These are phyloP conservation scores for Macaca nemestrina DNA, from an alignment of 2,113 vertebrate genomes.

Conservation along the genomic window DNA sequence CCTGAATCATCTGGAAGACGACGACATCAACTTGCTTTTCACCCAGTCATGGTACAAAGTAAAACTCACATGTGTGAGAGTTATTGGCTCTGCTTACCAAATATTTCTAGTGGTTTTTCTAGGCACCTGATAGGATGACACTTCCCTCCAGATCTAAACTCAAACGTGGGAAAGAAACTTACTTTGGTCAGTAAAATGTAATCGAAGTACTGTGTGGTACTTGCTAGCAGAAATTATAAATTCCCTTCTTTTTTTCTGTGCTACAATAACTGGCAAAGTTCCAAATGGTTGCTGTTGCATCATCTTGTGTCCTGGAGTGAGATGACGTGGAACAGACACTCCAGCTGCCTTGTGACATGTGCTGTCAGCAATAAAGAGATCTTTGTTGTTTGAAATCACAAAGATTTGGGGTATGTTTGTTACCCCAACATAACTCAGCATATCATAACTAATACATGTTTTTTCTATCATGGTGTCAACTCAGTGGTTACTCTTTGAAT, in stretches of 20 bases:
- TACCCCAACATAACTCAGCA: background rate
- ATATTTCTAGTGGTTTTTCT: background rate
- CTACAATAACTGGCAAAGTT: background rate
- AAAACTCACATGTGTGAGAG: background rate
- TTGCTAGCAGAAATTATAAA: background rate
- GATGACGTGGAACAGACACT: background rate
- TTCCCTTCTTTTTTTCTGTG: background rate
- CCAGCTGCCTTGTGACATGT: background rate
- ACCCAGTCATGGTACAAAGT: background rate
- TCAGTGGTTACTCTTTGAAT: background rate
- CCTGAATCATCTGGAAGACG: background rate
- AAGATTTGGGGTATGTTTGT: background rate
- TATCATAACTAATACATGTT: background rate
- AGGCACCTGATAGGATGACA: background rate
- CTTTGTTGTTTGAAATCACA: conserved; percentile 14
- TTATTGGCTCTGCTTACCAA: background rate
- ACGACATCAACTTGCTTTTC: background rate
- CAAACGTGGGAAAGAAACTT: background rate
- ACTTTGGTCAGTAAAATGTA: background rate
- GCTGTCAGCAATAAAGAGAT: background rate
- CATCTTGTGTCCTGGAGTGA: background rate
- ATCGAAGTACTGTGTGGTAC: background rate
- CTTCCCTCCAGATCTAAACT: background rate
- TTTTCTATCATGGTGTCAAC: background rate
- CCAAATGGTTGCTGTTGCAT: background rate